These are phyloP conservation scores for Diadophis punctatus DNA, from an alignment of 2,113 vertebrate species.

Conservation along the genomic window DNA sequence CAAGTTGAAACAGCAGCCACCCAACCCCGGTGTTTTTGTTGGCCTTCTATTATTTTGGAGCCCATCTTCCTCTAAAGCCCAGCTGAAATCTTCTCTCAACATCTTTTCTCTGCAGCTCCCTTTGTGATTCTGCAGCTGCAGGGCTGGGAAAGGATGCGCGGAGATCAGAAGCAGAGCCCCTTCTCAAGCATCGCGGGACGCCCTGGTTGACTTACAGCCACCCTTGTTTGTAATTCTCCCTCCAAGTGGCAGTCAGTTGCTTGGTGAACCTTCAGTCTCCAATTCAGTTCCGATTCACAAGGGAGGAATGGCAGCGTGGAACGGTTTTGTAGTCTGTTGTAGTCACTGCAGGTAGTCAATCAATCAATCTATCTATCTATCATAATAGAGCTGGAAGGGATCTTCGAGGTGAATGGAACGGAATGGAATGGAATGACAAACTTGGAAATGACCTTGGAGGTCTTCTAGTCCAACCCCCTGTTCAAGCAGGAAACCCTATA, in stretches of 20 bases:
- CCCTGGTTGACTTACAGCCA: neutral
- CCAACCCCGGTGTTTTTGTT: slow-evolving; percentile 83
- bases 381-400: too few species aligned
- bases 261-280: neutral
- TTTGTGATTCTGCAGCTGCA: neutral
- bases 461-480: too few species aligned
- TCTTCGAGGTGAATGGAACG: too few species aligned
- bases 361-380: too few species aligned
- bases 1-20: slow-evolving; percentile 84
- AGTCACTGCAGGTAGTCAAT: neutral
- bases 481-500: too few species aligned
- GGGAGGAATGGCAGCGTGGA: neutral
- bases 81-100: slow-evolving; percentile 68
- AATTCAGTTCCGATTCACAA: neutral
- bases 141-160: neutral
- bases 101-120: slow-evolving; percentile 45
- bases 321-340: neutral
- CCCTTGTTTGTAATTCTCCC: too few species aligned
- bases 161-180: neutral
- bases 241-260: neutral
- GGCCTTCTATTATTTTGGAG: slow-evolving; percentile 54
- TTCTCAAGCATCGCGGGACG: neutral
- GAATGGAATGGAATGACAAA: too few species aligned
- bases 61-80: slow-evolving; percentile 66
- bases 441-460: too few species aligned